A percentile compares a stretch with the other conserved stretches of the same genome.
phyloP scores from a whole-genome alignment of 1,140 invertebrate genomes.

The Papilio helenus region DNA sequence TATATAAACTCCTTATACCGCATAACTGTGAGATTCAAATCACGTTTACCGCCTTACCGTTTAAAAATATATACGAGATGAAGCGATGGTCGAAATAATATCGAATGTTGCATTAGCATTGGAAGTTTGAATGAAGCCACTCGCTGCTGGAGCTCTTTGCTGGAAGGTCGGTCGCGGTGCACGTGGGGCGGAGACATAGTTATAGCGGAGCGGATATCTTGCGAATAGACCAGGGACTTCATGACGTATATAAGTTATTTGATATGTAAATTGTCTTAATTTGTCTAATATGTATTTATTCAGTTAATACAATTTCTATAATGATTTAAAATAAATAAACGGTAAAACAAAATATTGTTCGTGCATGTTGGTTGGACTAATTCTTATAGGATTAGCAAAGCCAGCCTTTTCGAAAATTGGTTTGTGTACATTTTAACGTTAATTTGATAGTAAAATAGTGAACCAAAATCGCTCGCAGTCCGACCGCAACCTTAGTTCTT shows the following conservation, averaged over 20 bases:
- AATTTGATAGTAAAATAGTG: neutral
- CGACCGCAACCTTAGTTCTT: conserved; percentile 65
- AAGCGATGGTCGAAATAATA: conserved; percentile 43
- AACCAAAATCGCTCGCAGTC: conserved; percentile 50
- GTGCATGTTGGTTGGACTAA: too few species aligned
- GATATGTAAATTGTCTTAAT: too few species aligned
- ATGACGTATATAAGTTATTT: too few species aligned
- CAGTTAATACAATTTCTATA: too few species aligned
- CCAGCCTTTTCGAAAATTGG: too few species aligned
- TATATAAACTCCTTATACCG: conserved; percentile 11
- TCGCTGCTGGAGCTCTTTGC: conserved; percentile 52
- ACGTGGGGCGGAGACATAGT: conserved; percentile 32
- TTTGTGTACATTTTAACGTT: too few species aligned
- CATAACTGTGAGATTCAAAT: neutral
- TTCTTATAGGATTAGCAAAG: too few species aligned
- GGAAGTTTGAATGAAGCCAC: conserved; percentile 46
- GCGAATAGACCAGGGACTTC: neutral
- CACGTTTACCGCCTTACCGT: conserved; percentile 10
- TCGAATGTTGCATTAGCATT: conserved; percentile 59
- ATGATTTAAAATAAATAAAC: too few species aligned
- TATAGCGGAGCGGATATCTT: neutral
- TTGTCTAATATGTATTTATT: too few species aligned
- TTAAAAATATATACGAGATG: conserved; percentile 52
- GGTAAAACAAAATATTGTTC: too few species aligned
- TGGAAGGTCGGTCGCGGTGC: conserved; percentile 62